Evolutionary conservation across 2,888 invertebrate genomes (phyloP).

Genomic region (Mimas tiliae): DNA sequence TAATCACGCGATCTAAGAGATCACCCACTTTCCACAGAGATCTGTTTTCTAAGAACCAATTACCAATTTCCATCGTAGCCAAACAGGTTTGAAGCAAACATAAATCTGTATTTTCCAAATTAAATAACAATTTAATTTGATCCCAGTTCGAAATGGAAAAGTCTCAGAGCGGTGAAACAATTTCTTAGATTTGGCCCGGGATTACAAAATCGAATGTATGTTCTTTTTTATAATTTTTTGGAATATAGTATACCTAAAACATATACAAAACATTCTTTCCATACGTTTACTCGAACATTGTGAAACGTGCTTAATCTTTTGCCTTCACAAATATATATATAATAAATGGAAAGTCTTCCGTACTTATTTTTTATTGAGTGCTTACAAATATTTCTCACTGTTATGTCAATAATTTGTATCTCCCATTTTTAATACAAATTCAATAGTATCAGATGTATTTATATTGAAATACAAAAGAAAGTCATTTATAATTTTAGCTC

Average conservation of each 20-base stretch:
- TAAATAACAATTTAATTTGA: slow-evolving; percentile 33
- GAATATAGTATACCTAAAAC: neutral
- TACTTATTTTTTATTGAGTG: too few relatives aligned
- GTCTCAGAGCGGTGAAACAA: slow-evolving; percentile 35
- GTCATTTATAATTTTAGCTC: neutral
- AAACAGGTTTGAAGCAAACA: slow-evolving; percentile 15
- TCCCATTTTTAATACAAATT: too few relatives aligned
- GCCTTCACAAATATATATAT: too few relatives aligned
- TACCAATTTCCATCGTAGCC: slow-evolving; percentile 1
- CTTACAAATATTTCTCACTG: too few relatives aligned
- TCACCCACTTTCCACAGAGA: slow-evolving; percentile 2
- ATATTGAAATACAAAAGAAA: too few relatives aligned
- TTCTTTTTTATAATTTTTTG: slow-evolving; percentile 22
- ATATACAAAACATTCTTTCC: too few relatives aligned
- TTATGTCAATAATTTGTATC: too few relatives aligned
- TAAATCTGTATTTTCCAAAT: slow-evolving; percentile 27
- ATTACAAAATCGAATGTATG: slow-evolving; percentile 41
- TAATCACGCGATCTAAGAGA: slow-evolving; percentile 6
- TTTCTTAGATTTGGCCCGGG: slow-evolving; percentile 35
- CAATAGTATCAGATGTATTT: too few relatives aligned
- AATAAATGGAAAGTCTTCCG: too few relatives aligned
- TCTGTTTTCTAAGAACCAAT: slow-evolving; percentile 11
- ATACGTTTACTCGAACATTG: too few relatives aligned
- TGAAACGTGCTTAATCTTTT: too few relatives aligned
- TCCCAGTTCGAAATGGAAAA: slow-evolving; percentile 18